phyloP scores from a whole-genome alignment of 2,888 invertebrate genomes.

The Drosophila rubida region DNA sequence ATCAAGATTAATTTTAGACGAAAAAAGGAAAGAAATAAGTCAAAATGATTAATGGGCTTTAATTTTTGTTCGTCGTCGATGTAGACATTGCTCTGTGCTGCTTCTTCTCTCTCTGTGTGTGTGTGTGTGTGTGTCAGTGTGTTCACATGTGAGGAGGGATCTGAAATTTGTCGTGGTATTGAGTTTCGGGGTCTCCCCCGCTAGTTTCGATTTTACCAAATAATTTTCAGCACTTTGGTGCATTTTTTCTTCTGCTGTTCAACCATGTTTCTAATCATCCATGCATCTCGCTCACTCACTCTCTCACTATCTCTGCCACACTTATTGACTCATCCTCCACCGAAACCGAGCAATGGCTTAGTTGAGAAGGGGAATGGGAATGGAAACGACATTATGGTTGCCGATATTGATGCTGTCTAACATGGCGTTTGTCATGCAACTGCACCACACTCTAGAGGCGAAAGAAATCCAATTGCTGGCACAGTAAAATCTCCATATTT shows the following conservation, averaged over 20 bases:
- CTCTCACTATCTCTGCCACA: constrained; percentile 5
- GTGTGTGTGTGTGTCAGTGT: constrained; percentile 24
- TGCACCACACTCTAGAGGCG: not conserved
- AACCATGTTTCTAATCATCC: constrained; percentile 56
- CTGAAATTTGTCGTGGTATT: constrained; percentile 34
- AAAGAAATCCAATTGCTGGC: not conserved
- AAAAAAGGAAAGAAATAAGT: constrained; percentile 83
- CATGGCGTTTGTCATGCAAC: constrained; percentile 20
- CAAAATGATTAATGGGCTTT: constrained; percentile 84
- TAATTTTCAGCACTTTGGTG: constrained; percentile 51
- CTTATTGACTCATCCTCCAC: constrained; percentile 26
- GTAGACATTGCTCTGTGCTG: constrained; percentile 47
- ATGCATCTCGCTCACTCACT: constrained; percentile 5
- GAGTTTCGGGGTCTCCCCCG: constrained; percentile 50
- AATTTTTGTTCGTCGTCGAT: constrained; percentile 73
- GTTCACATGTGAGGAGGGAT: constrained; percentile 19
- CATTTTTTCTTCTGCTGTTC: constrained; percentile 26
- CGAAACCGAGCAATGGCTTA: constrained; percentile 31
- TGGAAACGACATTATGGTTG: constrained; percentile 48
- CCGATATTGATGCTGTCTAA: constrained; percentile 32
- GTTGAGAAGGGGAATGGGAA: constrained; percentile 9
- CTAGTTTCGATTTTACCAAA: constrained; percentile 45
- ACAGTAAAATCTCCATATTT: not conserved
- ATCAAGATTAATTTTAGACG: constrained; percentile 83
- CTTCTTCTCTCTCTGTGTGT: constrained; percentile 23